Percentiles rank a stretch among this genome's conserved stretches.
These are phyloP conservation scores for Chamaea fasciata DNA, from an alignment of 2,113 vertebrate species.

Conservation along the genomic window DNA sequence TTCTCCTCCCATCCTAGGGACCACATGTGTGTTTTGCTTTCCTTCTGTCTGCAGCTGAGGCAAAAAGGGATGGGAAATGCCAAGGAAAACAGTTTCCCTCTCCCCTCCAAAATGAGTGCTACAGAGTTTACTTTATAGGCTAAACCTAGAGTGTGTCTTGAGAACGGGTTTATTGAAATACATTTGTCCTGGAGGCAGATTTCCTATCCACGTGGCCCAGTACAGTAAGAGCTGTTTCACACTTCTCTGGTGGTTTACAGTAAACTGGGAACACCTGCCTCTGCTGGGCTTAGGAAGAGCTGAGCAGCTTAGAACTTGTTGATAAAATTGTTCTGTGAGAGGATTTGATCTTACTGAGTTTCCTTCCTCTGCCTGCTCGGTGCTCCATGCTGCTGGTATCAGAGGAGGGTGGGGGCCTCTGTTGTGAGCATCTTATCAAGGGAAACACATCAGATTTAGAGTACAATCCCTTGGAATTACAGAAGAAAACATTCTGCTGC, in stretches of 20 bases:
- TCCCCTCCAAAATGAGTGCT: neutral
- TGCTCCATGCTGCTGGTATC: neutral
- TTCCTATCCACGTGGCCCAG: slow-evolving; percentile 12
- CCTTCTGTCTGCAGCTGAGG: slow-evolving; percentile 38
- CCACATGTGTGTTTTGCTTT: slow-evolving; percentile 17
- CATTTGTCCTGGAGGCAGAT: slow-evolving; percentile 27
- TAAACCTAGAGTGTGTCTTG: neutral
- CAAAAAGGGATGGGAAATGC: slow-evolving; percentile 2
- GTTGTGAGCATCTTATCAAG: neutral
- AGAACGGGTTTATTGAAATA: neutral
- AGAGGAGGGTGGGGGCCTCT: neutral
- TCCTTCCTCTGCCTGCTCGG: neutral
- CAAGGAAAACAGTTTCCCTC: slow-evolving; percentile 10
- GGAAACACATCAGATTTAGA: neutral
- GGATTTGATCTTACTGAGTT: neutral
- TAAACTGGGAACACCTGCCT: slow-evolving; percentile 37
- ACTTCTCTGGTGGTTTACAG: neutral
- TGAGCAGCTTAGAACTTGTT: slow-evolving; percentile 9
- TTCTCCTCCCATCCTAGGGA: neutral
- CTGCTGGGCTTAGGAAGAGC: slow-evolving; percentile 16
- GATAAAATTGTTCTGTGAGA: slow-evolving; percentile 47
- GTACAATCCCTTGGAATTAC: neutral
- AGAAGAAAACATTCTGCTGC: neutral
- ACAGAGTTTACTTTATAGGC: neutral
- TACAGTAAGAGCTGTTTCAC: neutral